Conservation (phyloP, 2,888 invertebrate species). For the Seira ritae region DNA sequence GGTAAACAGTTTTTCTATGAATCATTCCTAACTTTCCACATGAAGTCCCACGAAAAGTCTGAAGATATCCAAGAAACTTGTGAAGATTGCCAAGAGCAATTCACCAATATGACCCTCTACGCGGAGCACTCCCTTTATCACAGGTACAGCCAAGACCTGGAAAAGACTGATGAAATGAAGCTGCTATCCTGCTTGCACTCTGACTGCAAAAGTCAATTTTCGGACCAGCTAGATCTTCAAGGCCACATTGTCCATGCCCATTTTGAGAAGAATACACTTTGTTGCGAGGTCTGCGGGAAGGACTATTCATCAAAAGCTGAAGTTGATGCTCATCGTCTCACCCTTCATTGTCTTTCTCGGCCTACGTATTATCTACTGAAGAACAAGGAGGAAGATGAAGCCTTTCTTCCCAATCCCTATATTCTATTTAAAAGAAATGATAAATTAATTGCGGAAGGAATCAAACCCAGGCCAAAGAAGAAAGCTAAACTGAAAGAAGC, state of each 20-base stretch:
- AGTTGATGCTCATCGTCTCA: slow-evolving; percentile 11
- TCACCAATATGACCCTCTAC: too few species aligned
- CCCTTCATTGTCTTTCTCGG: background rate
- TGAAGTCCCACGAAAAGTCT: slow-evolving; percentile 20
- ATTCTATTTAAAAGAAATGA: slow-evolving; percentile 19
- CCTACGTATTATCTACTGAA: slow-evolving; percentile 24
- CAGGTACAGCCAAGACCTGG: background rate
- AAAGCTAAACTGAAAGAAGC: background rate
- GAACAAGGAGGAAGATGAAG: slow-evolving; percentile 5
- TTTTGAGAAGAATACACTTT: background rate
- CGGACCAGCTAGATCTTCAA: slow-evolving; percentile 11
- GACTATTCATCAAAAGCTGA: background rate
- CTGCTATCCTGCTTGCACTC: background rate
- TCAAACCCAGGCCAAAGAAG: background rate
- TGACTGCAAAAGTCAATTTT: slow-evolving; percentile 39
- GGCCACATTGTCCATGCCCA: slow-evolving; percentile 23
- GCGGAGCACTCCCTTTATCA: background rate
- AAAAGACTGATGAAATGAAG: too few species aligned
- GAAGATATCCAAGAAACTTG: background rate
- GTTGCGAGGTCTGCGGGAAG: slow-evolving; percentile 33
- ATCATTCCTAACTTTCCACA: slow-evolving; percentile 34
- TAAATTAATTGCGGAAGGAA: background rate
- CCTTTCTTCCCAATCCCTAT: slow-evolving; percentile 34
- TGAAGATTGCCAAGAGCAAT: too few species aligned
- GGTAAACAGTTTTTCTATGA: slow-evolving; percentile 17